Evolutionary conservation across 2,113 vertebrate genomes (phyloP), one percentile per base, ranked within the genome.

Genomic region (Coreoperca whiteheadi): DNA sequence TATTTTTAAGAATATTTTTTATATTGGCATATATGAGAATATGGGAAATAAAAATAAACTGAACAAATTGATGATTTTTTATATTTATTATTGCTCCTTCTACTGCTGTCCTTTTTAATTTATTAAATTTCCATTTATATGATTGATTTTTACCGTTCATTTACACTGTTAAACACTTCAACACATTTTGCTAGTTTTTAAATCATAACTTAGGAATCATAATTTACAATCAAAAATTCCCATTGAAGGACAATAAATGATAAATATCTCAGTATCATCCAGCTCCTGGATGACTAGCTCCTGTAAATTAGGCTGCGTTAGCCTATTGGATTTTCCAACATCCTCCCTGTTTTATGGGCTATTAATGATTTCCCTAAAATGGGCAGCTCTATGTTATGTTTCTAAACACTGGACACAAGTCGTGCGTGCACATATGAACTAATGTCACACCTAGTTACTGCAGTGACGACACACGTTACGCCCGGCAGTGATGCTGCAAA

Each of bases 361-460:
- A 46, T 54, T 56, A 20, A n/a, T 74, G 53, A 43, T 53, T 61
- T 53, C 56, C 43, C 51, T 21, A n/a, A 60, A 59, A 54, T 39
- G 53, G n/a, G 37, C 48, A 50, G 56, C 57, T 57, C 51, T 51
- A 30, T 72, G 77, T 85, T 79, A 11, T 79, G 53, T 81, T 63
- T 74, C 41, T n/a, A 70, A 81, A 84, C 77, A 84, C 56, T 30
- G 43, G n/a, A 54, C 43, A 48, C 68, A 23, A 67, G 34, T 23
- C 2, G 2, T 76, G 46, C 4, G 6, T 37, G 23, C 37, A 59
- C 18, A 23, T n/a, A 63, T 89, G 72, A 81, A 51, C 72, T 90
- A 75, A 91, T 81, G 59, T 85, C 75, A 84, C 86, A 90, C 60
- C 77, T 77, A 77, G 50, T 81, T 74, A 84, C 63, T 84, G 78